Evolutionary conservation across 2,888 invertebrate species (phyloP), one percentile per base, ranked within the genome.

Genomic region (Catocala sponsa): DNA sequence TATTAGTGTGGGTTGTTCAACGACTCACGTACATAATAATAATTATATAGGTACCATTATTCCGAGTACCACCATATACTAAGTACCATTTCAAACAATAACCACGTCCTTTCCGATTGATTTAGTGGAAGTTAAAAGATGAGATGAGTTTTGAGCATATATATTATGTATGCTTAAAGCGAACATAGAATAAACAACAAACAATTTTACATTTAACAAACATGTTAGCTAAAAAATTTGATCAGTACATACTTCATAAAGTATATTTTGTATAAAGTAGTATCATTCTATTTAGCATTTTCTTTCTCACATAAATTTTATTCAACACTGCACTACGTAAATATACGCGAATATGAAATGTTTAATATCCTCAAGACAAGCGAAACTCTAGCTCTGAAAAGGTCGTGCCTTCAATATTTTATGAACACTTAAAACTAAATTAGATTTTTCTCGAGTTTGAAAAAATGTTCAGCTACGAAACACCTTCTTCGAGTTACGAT

Each of bases 311-410:
- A 85, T 89, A 89, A 90, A 52, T 79, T 79, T 76, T 71, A 72
- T 75, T 69, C 65, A 59, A 63, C 63, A 63, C 73, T 74, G 74
- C 72, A 74, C 67, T 79, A 74, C 72, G 70, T 78, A 84, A 82
- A 82, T 79, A 80, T 77, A 79, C 74, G 79, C 71, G 84, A 84
- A 84, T 83, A 85, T 85, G 82, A 88, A 87, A 84, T 76, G 90
- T 90, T 89, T 91, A 89, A 91, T 90, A 90, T 90, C 84, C 80
- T 74, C 81, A 72, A 88, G 86, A 86, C 86, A 87, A 78, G 85
- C 78, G 80, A 84, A 87, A 79, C 81, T 86, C 77, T 77, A 80
- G 80, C 81, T 79, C 74, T 76, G 71, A 76, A 78, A 82, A 86
- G 83, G 86, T 82, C 79, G 81, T 60, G 68, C 79, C 83, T 90